These are phyloP conservation scores for Melanocharis versteri DNA, from an alignment of 2,113 vertebrate species.

Conservation along the genomic window DNA sequence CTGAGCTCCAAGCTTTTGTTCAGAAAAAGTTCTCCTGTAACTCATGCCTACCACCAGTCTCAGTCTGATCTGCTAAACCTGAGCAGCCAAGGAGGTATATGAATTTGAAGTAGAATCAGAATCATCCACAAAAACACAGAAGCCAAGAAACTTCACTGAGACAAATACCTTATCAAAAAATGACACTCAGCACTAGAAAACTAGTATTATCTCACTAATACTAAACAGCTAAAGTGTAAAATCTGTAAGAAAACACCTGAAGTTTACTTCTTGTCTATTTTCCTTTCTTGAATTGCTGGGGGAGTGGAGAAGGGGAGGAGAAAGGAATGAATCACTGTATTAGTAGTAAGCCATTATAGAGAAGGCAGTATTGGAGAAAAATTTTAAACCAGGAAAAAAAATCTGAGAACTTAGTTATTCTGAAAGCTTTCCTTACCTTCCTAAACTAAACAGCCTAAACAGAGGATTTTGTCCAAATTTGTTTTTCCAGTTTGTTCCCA, in stretches of 20 bases:
- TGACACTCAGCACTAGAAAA: constrained; percentile 30
- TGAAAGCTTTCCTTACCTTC: neutral
- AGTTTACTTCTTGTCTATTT: neutral
- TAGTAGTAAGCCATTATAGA: neutral
- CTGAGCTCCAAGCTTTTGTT: constrained; percentile 11
- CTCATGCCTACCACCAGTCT: constrained; percentile 1
- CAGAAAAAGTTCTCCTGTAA: neutral
- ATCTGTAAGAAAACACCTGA: constrained; percentile 13
- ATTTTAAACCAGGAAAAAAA: neutral
- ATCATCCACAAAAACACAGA: constrained; percentile 37
- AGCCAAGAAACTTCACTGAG: constrained; percentile 14
- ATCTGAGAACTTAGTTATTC: neutral
- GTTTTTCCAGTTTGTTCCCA: neutral
- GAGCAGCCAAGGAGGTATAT: constrained; percentile 66
- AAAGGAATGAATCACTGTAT: neutral
- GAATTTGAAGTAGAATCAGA: constrained; percentile 39
- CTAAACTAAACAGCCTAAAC: neutral
- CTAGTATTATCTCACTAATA: constrained; percentile 2
- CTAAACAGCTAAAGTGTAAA: constrained; percentile 25
- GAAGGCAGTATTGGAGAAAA: neutral
- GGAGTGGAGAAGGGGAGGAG: neutral
- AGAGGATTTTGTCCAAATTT: neutral
- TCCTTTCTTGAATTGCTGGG: neutral
- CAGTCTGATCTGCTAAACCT: constrained; percentile 48
- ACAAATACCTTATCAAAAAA: constrained; percentile 36